These are phyloP conservation scores for Hipposideros armiger DNA, from an alignment of 2,113 vertebrate species.

Conservation along the genomic window DNA sequence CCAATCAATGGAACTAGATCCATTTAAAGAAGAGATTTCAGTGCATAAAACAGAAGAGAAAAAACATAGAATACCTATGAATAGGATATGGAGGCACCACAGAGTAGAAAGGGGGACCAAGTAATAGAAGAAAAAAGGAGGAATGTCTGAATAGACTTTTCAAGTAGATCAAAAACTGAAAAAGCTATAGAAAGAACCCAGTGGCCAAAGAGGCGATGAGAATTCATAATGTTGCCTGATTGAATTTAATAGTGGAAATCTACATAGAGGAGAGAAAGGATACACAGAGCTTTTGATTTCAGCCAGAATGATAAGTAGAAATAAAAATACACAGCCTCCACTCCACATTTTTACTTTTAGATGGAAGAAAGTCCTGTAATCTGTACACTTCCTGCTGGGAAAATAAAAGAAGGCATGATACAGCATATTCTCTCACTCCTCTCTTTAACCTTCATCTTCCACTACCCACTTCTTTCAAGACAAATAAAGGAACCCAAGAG, in stretches of 20 bases:
- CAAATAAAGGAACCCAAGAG: slow-evolving; percentile 51
- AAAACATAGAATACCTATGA: slow-evolving; percentile 77
- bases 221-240: slow-evolving; percentile 73
- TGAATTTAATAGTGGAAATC: slow-evolving; percentile 78
- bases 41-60: slow-evolving; percentile 74
- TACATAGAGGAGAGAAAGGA: slow-evolving; percentile 73
- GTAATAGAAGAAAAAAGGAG: slow-evolving; percentile 82
- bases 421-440: slow-evolving; percentile 49
- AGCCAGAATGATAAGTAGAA: slow-evolving; percentile 71
- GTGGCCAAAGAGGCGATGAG: slow-evolving; percentile 67
- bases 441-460: slow-evolving; percentile 52
- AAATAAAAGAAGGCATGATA: slow-evolving; percentile 70
- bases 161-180: slow-evolving; percentile 82
- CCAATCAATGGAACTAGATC: slow-evolving; percentile 75
- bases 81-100: slow-evolving; percentile 75
- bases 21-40: slow-evolving; percentile 80
- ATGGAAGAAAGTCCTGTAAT: slow-evolving; percentile 62
- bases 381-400: slow-evolving; percentile 44
- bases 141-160: slow-evolving; percentile 81
- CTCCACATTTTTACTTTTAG: slow-evolving; percentile 65
- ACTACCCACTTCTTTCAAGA: slow-evolving; percentile 58
- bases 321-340: slow-evolving; percentile 66
- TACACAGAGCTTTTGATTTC: slow-evolving; percentile 61
- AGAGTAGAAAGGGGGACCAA: slow-evolving; percentile 78
- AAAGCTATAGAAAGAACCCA: slow-evolving; percentile 73